A percentile compares a stretch with the other conserved stretches of the same genome.
Evolutionary conservation across 2,797 vertebrate species (phyloP).

Genomic region (Chaunax sp.): DNA sequence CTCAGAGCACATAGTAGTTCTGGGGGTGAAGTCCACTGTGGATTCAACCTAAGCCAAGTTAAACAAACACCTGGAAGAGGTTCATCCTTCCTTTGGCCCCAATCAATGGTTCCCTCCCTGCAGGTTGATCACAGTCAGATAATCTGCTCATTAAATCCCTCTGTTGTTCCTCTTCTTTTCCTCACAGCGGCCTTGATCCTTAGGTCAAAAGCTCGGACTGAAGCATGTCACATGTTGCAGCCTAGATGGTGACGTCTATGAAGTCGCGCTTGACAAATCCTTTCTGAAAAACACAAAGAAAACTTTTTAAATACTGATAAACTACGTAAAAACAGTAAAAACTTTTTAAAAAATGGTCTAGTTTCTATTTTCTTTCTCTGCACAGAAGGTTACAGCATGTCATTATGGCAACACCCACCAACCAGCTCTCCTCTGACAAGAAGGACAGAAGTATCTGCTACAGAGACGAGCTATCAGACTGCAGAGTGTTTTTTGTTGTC

Average conservation of each 20-base stretch:
- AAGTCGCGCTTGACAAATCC: slow-evolving; percentile 82
- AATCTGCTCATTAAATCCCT: not conserved
- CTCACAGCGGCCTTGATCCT: not conserved
- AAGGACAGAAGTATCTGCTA: too few relatives aligned
- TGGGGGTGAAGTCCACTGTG: slow-evolving; percentile 20
- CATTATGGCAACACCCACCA: too few relatives aligned
- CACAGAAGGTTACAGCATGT: too few relatives aligned
- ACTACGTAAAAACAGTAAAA: not conserved
- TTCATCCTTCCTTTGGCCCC: not conserved
- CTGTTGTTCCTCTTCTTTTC: not conserved
- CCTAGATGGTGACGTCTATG: slow-evolving; percentile 68
- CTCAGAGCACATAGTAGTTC: not conserved
- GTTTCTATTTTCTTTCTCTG: too few relatives aligned
- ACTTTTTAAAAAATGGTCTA: not conserved
- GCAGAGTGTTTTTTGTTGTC: too few relatives aligned
- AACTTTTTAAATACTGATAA: not conserved
- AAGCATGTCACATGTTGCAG: not conserved
- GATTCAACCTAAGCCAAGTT: slow-evolving; percentile 16
- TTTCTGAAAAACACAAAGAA: slow-evolving; percentile 77
- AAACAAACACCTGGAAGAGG: slow-evolving; percentile 13
- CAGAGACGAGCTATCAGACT: too few relatives aligned
- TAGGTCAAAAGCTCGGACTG: not conserved
- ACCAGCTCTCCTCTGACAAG: too few relatives aligned
- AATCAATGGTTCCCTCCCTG: not conserved
- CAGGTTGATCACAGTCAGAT: not conserved